Base-by-base conservation (phyloP, 1,140 invertebrate species). In the Papilio polytes region DNA sequence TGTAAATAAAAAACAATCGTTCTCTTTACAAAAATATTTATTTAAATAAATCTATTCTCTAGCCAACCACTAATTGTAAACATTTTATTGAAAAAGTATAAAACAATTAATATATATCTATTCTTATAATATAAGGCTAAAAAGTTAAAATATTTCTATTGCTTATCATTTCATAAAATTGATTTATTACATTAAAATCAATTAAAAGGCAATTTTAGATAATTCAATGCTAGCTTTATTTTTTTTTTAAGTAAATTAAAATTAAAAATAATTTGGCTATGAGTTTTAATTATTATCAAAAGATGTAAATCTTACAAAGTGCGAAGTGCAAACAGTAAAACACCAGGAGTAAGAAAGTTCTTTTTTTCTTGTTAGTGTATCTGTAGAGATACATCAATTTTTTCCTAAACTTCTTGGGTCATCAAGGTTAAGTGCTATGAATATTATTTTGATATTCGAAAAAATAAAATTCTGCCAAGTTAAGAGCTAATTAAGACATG, bases 91-190 rank as follows among this genome's bases (percentile, higher is more conserved):
- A 51, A 48, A 76, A 48, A 76, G 22, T 76, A 51, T 76, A 76
- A 76, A 76, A 76, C 63, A 70, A 66, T 66, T 22, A 13, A 70
- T 70, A 76, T 26, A 76, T 48, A 31, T 22, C 74, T 22, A 22
- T 48, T 22, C 41, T 76, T 76, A 48, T 13, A 7, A 46, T 7
- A n/a, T 73, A 73, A 73, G 36, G 36, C 15, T 46, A 44, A 70
- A 70, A 41, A 44, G 72, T 73, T 44, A 73, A n/a, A 73, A 73
- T 73, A 44, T 73, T 41, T 44, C 20, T 46, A 76, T 76, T 76
- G 74, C 44, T 76, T 76, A 51, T 76, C 44, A 26, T 76, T 76
- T 53, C 46, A 76, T 22, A 76, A 76, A 76, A 76, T 76, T 48
- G 15, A 44, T 46, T 46, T 20, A 18, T 8, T 44, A 41, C 18